phyloP scores from a whole-genome alignment of 2,888 invertebrate species.

The Argyresthia albistria region DNA sequence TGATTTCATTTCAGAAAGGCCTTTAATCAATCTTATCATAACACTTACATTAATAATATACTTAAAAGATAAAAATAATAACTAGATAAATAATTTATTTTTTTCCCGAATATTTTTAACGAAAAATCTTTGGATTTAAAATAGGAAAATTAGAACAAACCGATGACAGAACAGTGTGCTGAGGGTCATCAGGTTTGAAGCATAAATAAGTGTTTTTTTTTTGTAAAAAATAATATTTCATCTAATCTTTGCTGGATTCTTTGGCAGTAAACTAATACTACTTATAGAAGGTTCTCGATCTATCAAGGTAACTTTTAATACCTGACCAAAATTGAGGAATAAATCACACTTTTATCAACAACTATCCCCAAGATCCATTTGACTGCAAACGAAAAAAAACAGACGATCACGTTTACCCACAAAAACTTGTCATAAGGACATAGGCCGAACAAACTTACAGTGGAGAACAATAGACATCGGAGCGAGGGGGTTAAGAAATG shows the following conservation, averaged over 20 bases:
- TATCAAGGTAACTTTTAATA: not conserved
- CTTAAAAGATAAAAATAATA: no score
- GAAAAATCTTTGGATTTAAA: not conserved
- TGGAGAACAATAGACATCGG: no score
- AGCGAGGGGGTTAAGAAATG: no score
- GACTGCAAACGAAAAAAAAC: no score
- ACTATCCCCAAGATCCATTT: no score
- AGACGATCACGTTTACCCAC: no score
- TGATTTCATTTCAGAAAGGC: slow-evolving; percentile 13
- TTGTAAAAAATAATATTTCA: not conserved
- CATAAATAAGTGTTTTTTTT: not conserved
- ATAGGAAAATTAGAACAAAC: not conserved
- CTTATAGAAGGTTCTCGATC: not conserved
- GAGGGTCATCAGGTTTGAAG: not conserved
- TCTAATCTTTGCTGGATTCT: slow-evolving; percentile 16
- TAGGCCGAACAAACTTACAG: no score
- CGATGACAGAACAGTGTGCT: no score
- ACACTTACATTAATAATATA: not conserved
- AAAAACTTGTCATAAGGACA: no score
- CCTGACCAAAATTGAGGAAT: not conserved
- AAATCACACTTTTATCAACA: no score
- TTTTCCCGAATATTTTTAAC: not conserved
- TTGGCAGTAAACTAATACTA: slow-evolving; percentile 16
- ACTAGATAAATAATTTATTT: slow-evolving; percentile 8
- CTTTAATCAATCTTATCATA: not conserved